Conservation (phyloP, 2,797 vertebrate genomes). For the Acanthopagrus latus region DNA sequence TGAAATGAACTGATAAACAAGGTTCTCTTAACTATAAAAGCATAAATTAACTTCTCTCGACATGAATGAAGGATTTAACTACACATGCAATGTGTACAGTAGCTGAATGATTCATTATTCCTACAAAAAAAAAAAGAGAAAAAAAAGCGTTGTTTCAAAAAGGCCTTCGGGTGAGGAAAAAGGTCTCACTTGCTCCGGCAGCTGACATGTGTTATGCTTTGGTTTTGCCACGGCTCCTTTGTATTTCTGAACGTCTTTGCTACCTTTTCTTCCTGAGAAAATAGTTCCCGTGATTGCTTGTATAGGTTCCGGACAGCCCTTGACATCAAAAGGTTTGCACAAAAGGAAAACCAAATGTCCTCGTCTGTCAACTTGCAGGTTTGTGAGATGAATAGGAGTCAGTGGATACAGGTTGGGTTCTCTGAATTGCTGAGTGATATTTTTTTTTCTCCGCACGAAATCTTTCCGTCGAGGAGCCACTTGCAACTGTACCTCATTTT, state of each 20-base stretch:
- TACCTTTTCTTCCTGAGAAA: conserved; percentile 51
- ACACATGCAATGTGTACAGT: conserved; percentile 11
- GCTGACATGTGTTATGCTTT: conserved; percentile 51
- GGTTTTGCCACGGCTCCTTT: conserved; percentile 52
- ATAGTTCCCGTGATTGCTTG: conserved; percentile 51
- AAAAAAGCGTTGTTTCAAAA: conserved; percentile 28
- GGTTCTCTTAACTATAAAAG: conserved; percentile 16
- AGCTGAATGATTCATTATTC: conserved; percentile 26
- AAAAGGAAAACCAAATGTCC: conserved; percentile 64
- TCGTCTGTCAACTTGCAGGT: conserved; percentile 51
- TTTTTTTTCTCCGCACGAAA: conserved; percentile 19
- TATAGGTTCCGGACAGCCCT: conserved; percentile 60
- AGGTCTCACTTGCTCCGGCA: conserved; percentile 46
- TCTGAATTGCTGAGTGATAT: conserved; percentile 4
- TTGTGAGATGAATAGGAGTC: conserved; percentile 49
- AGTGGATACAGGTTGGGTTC: conserved; percentile 26
- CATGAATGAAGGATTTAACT: conserved; percentile 33
- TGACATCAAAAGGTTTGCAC: conserved; percentile 63
- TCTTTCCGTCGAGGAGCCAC: conserved; percentile 22
- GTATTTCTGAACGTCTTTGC: conserved; percentile 54
- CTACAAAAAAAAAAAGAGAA: neutral
- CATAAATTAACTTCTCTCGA: conserved; percentile 18
- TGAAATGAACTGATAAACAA: conserved; percentile 85
- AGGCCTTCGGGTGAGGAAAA: conserved; percentile 31
- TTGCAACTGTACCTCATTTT: neutral